Evolutionary conservation across 2,113 vertebrate species (phyloP).

Genomic region (Martes martes): DNA sequence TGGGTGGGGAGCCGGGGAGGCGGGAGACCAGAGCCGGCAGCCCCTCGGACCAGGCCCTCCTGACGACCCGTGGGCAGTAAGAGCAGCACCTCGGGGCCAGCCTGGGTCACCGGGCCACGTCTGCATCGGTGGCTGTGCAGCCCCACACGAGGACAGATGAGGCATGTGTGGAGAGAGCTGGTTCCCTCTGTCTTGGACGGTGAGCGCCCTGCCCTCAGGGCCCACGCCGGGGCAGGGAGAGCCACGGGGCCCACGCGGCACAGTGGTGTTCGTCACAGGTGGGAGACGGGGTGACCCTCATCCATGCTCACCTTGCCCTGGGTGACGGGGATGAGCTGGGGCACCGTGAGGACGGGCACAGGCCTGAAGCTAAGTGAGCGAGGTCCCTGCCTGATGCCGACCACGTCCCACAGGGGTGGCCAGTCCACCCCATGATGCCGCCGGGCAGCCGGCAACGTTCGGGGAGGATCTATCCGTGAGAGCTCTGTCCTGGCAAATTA

Average conservation of each 20-base stretch:
- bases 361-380: no score
- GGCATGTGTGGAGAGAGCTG: neutral
- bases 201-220: neutral
- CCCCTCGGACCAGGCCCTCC: no score
- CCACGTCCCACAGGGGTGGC: no score
- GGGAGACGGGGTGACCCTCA: neutral
- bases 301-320: neutral
- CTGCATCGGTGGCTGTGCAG: no score
- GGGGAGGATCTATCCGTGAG: neutral
- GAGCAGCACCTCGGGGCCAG: neutral
- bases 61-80: accelerated
- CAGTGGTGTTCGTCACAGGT: neutral
- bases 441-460: neutral
- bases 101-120: neutral
- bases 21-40: no score
- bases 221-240: neutral
- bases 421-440: no score
- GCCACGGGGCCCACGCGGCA: neutral
- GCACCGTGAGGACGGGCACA: neutral
- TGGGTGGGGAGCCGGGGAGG: no score
- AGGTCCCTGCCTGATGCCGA: no score
- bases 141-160: neutral
- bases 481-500: neutral
- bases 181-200: neutral
- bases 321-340: neutral